Evolutionary conservation across 2,888 invertebrate genomes (phyloP).

Genomic region (Epinotia bilunana): DNA sequence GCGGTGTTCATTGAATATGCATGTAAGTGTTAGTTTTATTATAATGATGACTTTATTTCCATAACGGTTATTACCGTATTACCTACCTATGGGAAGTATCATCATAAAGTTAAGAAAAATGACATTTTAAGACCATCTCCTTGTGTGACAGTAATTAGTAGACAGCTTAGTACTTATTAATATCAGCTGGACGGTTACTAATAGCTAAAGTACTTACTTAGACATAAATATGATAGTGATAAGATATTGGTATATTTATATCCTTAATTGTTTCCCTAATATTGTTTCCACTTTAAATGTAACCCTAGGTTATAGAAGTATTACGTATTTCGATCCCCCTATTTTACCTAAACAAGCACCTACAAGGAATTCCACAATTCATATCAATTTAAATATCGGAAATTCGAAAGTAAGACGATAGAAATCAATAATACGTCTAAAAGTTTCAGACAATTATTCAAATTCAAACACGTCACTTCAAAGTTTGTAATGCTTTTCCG

Average conservation of each 20-base stretch:
- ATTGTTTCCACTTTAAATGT: neutral
- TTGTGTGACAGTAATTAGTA: neutral
- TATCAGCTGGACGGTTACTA: neutral
- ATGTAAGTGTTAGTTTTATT: conserved; percentile 87
- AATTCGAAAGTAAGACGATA: neutral
- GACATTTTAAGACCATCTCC: neutral
- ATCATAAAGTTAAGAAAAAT: neutral
- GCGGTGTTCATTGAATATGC: conserved; percentile 91
- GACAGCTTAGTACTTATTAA: conserved; percentile 1
- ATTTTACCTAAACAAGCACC: neutral
- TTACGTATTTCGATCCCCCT: neutral
- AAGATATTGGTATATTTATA: conserved; percentile 6
- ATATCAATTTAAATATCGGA: neutral
- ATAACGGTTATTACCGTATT: neutral
- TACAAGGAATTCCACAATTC: neutral
- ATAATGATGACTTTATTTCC: neutral
- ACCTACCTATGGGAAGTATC: neutral
- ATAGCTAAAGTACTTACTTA: neutral
- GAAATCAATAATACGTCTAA: conserved; percentile 13
- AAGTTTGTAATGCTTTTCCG: neutral
- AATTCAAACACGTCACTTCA: conserved; percentile 26
- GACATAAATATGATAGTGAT: conserved; percentile 1
- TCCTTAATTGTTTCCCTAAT: conserved; percentile 2
- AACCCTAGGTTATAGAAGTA: neutral
- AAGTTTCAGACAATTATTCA: conserved; percentile 20